Conservation (phyloP, 2,888 invertebrate genomes). For the Torymus tubicola region DNA sequence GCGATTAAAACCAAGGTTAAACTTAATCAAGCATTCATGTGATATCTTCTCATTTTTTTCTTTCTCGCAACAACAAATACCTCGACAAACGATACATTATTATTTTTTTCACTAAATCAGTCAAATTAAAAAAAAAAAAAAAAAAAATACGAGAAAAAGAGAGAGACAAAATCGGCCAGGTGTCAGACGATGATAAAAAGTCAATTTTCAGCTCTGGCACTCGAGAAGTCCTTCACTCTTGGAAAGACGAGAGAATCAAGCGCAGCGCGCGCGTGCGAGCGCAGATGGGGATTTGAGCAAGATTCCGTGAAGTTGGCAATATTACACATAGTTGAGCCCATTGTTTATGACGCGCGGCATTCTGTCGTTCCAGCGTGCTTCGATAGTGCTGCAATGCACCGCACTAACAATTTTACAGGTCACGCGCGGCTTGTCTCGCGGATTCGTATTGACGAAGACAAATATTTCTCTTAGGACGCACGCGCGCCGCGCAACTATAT, state of each 20-base stretch:
- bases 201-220: constrained; percentile 25
- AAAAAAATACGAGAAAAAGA: neutral
- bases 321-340: constrained; percentile 63
- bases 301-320: constrained; percentile 61
- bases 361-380: constrained; percentile 43
- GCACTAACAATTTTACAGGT: constrained; percentile 55
- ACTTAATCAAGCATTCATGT: neutral
- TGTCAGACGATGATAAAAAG: constrained; percentile 33
- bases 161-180: neutral
- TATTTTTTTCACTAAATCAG: neutral
- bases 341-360: constrained; percentile 57
- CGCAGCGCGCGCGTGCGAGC: too few species aligned
- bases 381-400: constrained; percentile 50
- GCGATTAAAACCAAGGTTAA: neutral
- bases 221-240: neutral
- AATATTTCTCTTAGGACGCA: constrained; percentile 4
- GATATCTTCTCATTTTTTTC: too few species aligned
- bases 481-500: neutral
- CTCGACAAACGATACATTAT: neutral
- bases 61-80: too few species aligned
- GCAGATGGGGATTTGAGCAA: constrained; percentile 32
- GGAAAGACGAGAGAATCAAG: constrained; percentile 37
- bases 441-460: constrained; percentile 32
- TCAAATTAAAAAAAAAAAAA: neutral
- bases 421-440: constrained; percentile 15